These are phyloP conservation scores for Nesogale talazaci DNA, from an alignment of 2,113 vertebrate species.

Conservation along the genomic window DNA sequence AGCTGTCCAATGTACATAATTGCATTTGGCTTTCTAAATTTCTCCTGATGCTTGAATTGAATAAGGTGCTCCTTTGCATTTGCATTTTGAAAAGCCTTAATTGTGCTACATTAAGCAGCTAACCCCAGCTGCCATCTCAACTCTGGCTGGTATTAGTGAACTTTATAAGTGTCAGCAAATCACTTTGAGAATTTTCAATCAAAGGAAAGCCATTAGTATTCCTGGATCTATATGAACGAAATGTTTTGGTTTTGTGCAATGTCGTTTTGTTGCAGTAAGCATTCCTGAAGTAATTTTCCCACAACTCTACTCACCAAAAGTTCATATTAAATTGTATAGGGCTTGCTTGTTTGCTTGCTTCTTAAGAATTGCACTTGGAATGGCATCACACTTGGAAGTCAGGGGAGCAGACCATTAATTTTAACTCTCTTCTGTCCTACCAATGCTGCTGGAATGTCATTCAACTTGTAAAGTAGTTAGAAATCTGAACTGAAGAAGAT, in stretches of 20 bases:
- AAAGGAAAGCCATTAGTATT: conserved; percentile 34
- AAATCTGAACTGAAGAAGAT: not conserved
- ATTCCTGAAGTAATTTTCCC: conserved; percentile 54
- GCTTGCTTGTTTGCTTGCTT: too few species aligned
- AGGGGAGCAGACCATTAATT: not conserved
- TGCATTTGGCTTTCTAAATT: conserved; percentile 71
- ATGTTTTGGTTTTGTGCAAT: conserved; percentile 54
- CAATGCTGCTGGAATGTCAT: not conserved
- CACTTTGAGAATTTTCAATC: conserved; percentile 40
- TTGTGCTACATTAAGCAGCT: conserved; percentile 44
- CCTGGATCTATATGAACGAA: conserved; percentile 21
- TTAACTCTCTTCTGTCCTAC: conserved; percentile 17
- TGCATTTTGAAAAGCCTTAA: conserved; percentile 74
- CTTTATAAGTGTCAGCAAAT: conserved; percentile 9
- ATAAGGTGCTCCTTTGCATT: conserved; percentile 69
- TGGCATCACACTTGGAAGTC: not conserved
- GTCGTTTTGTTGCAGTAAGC: not conserved
- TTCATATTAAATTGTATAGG: not conserved
- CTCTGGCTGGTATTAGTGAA: conserved; percentile 18
- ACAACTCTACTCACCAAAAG: not conserved
- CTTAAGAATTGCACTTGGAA: not conserved
- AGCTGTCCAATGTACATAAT: conserved; percentile 71
- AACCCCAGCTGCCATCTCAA: conserved; percentile 28
- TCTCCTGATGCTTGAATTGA: conserved; percentile 56
- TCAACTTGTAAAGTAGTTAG: conserved; percentile 2